Conservation (phyloP, 2,888 invertebrate species). For the Machimus rusticus region DNA sequence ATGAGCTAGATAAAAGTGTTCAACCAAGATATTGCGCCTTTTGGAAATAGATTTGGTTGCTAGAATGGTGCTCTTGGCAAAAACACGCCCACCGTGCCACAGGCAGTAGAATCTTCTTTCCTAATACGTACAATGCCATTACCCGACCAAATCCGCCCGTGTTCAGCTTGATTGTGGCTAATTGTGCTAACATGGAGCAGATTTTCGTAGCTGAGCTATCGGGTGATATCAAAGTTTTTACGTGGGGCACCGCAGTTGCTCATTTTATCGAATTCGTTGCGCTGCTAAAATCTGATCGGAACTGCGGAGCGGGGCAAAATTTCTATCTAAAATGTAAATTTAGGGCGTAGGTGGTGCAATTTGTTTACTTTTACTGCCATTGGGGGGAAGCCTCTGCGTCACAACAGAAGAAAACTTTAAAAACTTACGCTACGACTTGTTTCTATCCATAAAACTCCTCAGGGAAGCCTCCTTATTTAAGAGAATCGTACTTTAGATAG, state of each 20-base stretch:
- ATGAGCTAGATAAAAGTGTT: neutral
- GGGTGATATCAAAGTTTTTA: neutral
- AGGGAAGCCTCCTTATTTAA: neutral
- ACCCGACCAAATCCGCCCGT: neutral
- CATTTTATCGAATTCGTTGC: neutral
- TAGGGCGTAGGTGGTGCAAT: neutral
- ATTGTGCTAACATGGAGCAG: neutral
- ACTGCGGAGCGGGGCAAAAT: neutral
- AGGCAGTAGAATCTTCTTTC: neutral
- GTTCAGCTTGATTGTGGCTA: neutral
- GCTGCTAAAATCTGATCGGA: neutral
- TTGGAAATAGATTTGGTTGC: neutral
- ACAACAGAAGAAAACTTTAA: neutral
- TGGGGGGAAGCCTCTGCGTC: neutral
- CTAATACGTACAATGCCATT: neutral
- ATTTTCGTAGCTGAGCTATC: neutral
- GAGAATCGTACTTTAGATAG: neutral
- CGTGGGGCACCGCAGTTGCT: neutral
- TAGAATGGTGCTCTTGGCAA: neutral
- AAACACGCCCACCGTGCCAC: neutral
- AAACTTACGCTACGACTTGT: constrained; percentile 2
- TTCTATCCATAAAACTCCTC: constrained; percentile 9
- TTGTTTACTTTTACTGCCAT: neutral
- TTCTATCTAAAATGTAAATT: neutral
- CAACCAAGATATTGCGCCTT: neutral